Base-by-base conservation (phyloP, 1,140 invertebrate species). In the Aricia agestis region DNA sequence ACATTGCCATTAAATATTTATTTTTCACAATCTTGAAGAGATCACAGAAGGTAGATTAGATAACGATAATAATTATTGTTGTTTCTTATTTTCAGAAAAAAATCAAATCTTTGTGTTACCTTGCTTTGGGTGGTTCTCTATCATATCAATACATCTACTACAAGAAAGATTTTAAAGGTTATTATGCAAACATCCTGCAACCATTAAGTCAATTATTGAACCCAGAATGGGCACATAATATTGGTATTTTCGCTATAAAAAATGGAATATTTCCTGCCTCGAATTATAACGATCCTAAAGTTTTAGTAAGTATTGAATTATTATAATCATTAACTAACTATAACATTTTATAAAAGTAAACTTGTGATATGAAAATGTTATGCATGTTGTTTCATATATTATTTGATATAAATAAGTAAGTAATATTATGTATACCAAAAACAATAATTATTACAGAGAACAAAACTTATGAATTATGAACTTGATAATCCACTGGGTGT, bases 401-500 rank as follows among this genome's bases (percentile, higher is more conserved):
- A 32, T n/a, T n/a, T n/a, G n/a, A n/a, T n/a, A n/a, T n/a, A n/a
- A n/a, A n/a, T n/a, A n/a, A n/a, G n/a, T n/a, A n/a, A n/a, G n/a
- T n/a, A n/a, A n/a, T n/a, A n/a, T n/a, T n/a, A n/a, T n/a, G n/a
- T n/a, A n/a, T 36, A 36, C 5, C 2, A 52, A 66, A 59, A 79
- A 36, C 63, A 70, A 58, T 72, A 74, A 31, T n/a, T n/a, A n/a
- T 82, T 87, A 42, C 83, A 96, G 95, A 93, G 93, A 83, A 95
- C 95, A 0, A 93, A 90, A 65, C 90, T 99, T 41, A 95, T 96
- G 82, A 93, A 94, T 31, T 86, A 95, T 72, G 81, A 95, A 17
- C 95, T 99, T 66, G 92, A 92, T 72, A 99, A 98, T 93, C 98
- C 98, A 0, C 83, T 99, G 80, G 99, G 99, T 41, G 95, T 99